These are phyloP conservation scores for Busseola fusca DNA, from an alignment of 2,888 invertebrate genomes.

Conservation along the genomic window DNA sequence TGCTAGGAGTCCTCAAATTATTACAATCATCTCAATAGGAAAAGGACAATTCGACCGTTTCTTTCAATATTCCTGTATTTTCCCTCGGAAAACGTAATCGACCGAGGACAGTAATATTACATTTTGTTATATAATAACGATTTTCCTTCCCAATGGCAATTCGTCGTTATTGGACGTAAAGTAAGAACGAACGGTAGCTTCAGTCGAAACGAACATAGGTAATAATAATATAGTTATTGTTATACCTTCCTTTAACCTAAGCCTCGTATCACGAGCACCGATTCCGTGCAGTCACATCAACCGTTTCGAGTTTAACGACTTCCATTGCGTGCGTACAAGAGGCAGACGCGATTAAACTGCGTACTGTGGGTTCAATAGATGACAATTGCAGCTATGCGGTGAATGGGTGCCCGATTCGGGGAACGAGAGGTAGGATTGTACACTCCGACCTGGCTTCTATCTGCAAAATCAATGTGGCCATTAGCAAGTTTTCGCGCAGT, in stretches of 20 bases:
- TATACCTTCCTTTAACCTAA: slow-evolving; percentile 79
- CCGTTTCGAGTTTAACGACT: slow-evolving; percentile 61
- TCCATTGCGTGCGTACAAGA: slow-evolving; percentile 71
- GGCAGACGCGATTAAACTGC: slow-evolving; percentile 52
- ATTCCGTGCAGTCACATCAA: slow-evolving; percentile 57
- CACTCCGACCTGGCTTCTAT: slow-evolving; percentile 88
- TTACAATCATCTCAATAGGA: slow-evolving; percentile 74
- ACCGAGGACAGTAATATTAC: slow-evolving; percentile 77
- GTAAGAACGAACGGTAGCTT: slow-evolving; percentile 77
- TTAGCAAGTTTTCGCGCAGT: slow-evolving; percentile 89
- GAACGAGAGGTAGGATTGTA: slow-evolving; percentile 82
- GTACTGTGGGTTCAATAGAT: slow-evolving; percentile 67
- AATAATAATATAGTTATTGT: slow-evolving; percentile 85
- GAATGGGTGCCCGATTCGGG: slow-evolving; percentile 66
- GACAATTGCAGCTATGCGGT: slow-evolving; percentile 62
- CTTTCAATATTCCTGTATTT: slow-evolving; percentile 78
- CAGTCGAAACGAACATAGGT: slow-evolving; percentile 81
- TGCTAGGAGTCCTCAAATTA: slow-evolving; percentile 73
- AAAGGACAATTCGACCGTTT: slow-evolving; percentile 77
- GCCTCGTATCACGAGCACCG: slow-evolving; percentile 62
- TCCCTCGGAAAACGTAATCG: slow-evolving; percentile 77
- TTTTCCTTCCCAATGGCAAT: slow-evolving; percentile 81
- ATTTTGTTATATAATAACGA: slow-evolving; percentile 81
- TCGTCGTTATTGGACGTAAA: slow-evolving; percentile 84
- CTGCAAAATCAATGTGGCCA: slow-evolving; percentile 89